A percentile compares a stretch with the other conserved stretches of the same genome.
Conservation (phyloP, 2,797 vertebrate genomes). For the Glyptemys insculpta region DNA sequence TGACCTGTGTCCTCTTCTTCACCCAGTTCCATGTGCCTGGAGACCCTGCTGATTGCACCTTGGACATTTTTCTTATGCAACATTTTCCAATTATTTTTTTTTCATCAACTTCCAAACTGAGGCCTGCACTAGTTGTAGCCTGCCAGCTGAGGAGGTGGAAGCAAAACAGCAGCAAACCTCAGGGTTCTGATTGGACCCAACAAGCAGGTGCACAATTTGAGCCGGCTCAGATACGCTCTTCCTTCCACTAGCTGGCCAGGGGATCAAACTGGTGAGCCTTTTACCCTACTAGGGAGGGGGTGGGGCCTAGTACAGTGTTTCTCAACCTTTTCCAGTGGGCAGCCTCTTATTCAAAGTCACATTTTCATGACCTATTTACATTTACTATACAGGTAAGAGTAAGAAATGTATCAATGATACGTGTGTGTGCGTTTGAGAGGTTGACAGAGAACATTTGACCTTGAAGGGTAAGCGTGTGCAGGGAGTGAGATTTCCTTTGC, state of each 20-base stretch:
- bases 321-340: neutral
- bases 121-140: neutral
- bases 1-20: neutral
- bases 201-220: slow-evolving; percentile 57
- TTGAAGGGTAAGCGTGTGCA: too few relatives aligned
- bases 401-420: neutral
- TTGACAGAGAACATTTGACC: too few relatives aligned
- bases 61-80: neutral
- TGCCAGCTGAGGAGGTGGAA: slow-evolving; percentile 28
- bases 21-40: neutral
- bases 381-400: neutral
- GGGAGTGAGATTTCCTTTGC: too few relatives aligned
- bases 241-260: slow-evolving; percentile 42
- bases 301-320: slow-evolving; percentile 16
- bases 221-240: slow-evolving; percentile 57
- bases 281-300: slow-evolving; percentile 47
- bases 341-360: slow-evolving; percentile 11
- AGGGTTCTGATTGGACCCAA: slow-evolving; percentile 42
- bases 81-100: neutral
- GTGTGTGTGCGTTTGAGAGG: fast-evolving
- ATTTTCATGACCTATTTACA: slow-evolving; percentile 19
- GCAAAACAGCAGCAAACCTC: slow-evolving; percentile 37
- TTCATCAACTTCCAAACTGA: neutral
- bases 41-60: neutral
- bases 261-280: slow-evolving; percentile 67